Percentiles rank a stretch among this genome's conserved stretches.
These are phyloP conservation scores for Polydrusus pterygomalis DNA, from an alignment of 2,888 invertebrate species.

Conservation along the genomic window DNA sequence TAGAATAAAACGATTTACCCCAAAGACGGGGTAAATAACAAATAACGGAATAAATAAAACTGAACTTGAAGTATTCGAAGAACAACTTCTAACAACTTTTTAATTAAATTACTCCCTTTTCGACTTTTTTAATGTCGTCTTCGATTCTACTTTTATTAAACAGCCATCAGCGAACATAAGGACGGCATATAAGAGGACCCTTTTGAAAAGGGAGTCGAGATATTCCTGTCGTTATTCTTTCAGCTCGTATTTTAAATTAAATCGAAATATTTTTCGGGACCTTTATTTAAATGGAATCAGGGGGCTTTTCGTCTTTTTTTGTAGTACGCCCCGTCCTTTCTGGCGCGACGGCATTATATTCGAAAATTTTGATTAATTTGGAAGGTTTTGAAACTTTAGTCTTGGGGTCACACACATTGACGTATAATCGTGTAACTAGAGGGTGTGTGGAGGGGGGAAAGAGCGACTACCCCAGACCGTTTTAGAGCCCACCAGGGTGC, in stretches of 20 bases:
- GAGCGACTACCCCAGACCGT: no score
- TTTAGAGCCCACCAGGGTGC: no score
- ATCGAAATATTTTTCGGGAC: neutral
- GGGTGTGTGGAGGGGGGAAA: no score
- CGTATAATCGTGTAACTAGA: no score
- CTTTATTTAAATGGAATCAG: no score
- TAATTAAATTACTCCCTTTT: conserved; percentile 23
- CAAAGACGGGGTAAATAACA: neutral
- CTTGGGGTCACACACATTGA: no score
- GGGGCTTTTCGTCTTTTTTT: neutral
- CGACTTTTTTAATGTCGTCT: conserved; percentile 13
- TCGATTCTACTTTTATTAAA: neutral
- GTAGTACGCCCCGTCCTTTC: no score
- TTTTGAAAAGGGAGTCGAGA: neutral
- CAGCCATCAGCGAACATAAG: neutral
- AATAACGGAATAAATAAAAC: conserved; percentile 16
- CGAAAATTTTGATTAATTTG: no score
- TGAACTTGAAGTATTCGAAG: conserved; percentile 7
- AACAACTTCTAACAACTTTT: conserved; percentile 21
- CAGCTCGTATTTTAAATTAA: neutral
- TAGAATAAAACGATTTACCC: conserved; percentile 4
- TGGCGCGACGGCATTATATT: no score
- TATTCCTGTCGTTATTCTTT: conserved; percentile 1
- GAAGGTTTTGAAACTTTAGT: no score
- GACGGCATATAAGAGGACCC: neutral